A percentile compares a stretch with the other conserved stretches of the same genome.
Conservation (phyloP, 2,797 vertebrate genomes). For the Perodicticus potto region DNA sequence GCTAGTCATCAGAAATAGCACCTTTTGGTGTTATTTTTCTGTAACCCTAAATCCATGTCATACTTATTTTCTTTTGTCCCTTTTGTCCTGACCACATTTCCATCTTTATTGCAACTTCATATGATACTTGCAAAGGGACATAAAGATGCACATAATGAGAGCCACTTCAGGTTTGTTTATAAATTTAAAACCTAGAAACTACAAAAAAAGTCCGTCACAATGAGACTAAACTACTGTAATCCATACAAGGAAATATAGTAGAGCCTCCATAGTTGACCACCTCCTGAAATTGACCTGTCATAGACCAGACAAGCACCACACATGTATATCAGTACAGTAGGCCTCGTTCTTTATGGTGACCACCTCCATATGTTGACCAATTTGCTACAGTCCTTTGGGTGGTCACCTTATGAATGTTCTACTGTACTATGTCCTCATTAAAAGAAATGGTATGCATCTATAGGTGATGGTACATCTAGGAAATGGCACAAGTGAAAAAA, state of each 20-base stretch:
- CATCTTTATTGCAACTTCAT: neutral
- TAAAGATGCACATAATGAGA: neutral
- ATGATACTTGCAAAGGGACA: slow-evolving; percentile 11
- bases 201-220: neutral
- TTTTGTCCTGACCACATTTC: slow-evolving; percentile 20
- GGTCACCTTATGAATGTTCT: no score
- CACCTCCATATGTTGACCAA: no score
- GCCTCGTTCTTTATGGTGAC: no score
- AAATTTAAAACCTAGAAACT: slow-evolving; percentile 21
- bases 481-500: slow-evolving; percentile 17
- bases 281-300: no score
- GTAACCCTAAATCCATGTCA: neutral
- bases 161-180: neutral
- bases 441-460: neutral
- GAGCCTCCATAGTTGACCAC: no score
- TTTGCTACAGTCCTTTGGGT: no score
- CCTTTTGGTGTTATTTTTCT: slow-evolving; percentile 33
- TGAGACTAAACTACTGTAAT: neutral
- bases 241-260: neutral
- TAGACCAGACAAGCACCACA: no score
- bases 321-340: no score
- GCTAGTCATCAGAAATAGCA: neutral
- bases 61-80: neutral
- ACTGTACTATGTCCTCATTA: neutral
- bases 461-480: neutral